Evolutionary conservation across 2,888 invertebrate species (phyloP).

Genomic region (Pammene fasciana): DNA sequence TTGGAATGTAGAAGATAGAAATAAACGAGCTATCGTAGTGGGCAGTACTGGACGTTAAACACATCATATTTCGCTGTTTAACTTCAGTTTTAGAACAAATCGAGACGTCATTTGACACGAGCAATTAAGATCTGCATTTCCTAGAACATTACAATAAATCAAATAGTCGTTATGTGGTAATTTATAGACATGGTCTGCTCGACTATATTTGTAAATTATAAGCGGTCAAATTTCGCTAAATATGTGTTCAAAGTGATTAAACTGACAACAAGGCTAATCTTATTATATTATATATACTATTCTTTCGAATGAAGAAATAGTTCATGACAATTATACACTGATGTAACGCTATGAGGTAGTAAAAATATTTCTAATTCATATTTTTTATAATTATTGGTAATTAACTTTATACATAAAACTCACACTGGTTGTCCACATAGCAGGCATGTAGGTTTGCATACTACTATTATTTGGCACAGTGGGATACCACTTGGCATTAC

Average conservation of each 20-base stretch:
- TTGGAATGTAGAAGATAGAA: background rate
- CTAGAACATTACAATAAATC: constrained; percentile 27
- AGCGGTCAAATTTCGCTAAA: constrained; percentile 28
- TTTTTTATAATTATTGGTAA: no score
- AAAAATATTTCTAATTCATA: no score
- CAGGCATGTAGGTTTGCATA: no score
- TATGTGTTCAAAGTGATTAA: constrained; percentile 16
- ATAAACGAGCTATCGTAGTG: background rate
- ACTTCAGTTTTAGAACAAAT: constrained; percentile 15
- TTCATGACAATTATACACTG: background rate
- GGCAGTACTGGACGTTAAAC: constrained; percentile 2
- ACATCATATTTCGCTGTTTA: constrained; percentile 17
- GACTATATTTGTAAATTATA: constrained; percentile 19
- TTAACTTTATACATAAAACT: no score
- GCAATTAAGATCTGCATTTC: constrained; percentile 29
- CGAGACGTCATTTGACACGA: constrained; percentile 24
- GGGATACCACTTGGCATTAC: no score
- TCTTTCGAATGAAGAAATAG: no score
- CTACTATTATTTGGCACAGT: no score
- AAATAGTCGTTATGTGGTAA: constrained; percentile 24
- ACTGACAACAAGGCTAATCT: constrained; percentile 8
- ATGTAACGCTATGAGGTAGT: background rate
- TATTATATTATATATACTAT: background rate
- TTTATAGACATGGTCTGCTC: constrained; percentile 22
- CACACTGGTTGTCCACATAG: no score